Conservation (phyloP, 2,888 invertebrate species). For the Punctoribates punctum region DNA sequence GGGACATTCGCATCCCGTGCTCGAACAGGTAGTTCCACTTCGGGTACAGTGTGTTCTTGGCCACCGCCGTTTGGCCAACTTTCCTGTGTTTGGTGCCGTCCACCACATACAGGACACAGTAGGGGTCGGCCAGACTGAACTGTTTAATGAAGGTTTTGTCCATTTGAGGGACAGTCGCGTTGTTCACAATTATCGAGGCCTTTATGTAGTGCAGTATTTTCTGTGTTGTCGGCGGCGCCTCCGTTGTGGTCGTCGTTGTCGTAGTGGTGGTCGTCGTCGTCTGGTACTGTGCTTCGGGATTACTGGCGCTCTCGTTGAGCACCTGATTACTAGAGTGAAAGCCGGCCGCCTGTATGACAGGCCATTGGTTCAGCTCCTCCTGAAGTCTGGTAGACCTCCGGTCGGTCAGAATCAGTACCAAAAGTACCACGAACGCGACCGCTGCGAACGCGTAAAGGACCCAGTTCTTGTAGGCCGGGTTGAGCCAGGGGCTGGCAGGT, state of each 20-base stretch:
- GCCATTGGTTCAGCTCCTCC: background rate
- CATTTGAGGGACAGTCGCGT: background rate
- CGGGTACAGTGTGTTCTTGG: background rate
- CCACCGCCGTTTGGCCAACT: background rate
- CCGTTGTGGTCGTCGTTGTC: background rate
- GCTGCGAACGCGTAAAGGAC: background rate
- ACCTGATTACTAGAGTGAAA: no score
- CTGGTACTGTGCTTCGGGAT: background rate
- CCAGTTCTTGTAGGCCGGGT: background rate
- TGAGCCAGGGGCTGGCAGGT: background rate
- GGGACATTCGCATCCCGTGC: background rate
- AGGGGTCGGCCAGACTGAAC: background rate
- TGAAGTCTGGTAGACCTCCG: background rate
- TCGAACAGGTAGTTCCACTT: background rate
- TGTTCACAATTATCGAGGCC: background rate
- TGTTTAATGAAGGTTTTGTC: background rate
- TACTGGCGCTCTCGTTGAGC: no score
- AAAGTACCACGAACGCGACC: background rate
- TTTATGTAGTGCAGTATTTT: background rate
- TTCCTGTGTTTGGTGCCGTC: background rate
- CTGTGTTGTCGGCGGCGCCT: background rate
- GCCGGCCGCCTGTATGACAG: no score
- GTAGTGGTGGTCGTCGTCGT: background rate
- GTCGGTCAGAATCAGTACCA: background rate
- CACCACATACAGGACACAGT: background rate